Percentiles rank a stretch among this genome's conserved stretches.
Evolutionary conservation across 1,140 invertebrate species (phyloP).

Genomic region (Zaprionus ghesquierei): DNA sequence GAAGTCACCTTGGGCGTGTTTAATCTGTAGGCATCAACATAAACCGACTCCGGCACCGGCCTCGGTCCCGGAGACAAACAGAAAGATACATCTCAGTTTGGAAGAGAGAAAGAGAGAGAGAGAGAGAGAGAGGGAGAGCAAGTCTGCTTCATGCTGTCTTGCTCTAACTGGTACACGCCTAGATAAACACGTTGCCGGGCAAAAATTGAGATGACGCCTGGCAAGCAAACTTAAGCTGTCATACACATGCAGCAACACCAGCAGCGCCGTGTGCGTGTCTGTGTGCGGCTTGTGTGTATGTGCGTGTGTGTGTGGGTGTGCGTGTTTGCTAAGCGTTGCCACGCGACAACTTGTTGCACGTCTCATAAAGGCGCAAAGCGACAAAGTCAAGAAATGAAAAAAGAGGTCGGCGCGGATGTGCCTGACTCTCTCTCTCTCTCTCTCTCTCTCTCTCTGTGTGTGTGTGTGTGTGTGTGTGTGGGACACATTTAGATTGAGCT

Average conservation of each 20-base stretch:
- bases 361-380: constrained; percentile 26
- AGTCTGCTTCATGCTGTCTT: background rate
- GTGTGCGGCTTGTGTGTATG: background rate
- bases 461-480: background rate
- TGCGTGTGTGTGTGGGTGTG: constrained; percentile 25
- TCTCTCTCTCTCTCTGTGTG: background rate
- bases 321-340: constrained; percentile 65
- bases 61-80: background rate
- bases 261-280: constrained; percentile 7
- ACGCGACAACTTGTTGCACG: constrained; percentile 75
- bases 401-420: background rate
- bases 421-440: background rate
- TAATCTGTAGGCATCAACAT: background rate
- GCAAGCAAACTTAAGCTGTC: constrained; percentile 73
- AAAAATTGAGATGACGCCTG: constrained; percentile 72
- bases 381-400: constrained; percentile 8
- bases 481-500: background rate
- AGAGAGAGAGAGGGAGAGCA: background rate
- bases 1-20: background rate
- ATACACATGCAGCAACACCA: constrained; percentile 60
- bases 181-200: constrained; percentile 58
- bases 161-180: constrained; percentile 16
- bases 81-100: background rate
- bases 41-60: background rate
- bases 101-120: no score